Base-by-base conservation (phyloP, 2,797 vertebrate genomes). In the Mus spretus region DNA sequence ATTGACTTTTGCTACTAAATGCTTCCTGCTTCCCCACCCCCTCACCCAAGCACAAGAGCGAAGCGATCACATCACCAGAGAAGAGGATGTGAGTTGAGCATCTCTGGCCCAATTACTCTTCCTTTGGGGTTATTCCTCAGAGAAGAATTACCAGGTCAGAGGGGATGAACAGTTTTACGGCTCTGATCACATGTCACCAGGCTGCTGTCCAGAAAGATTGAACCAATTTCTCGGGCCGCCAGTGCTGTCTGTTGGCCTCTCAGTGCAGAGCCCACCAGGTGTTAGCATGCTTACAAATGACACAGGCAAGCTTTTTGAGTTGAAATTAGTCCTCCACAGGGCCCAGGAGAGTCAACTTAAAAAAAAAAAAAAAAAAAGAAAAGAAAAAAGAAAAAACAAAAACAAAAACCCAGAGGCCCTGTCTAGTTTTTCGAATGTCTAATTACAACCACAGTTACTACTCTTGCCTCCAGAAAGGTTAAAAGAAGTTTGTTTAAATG, bases 61-160 rank as follows among this genome's bases (percentile, higher is more conserved):
- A 20, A 47, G 67, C 57, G 8, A 34, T 67, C 26, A n/a, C 75
- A 11, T 90, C 95, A 77, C 94, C 92, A 70, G 15, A 57, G 75
- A 96, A n/a, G 84, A 86, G 50, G 61, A 8, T 86, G 83, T 37
- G 81, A 80, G 94, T 65, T 74, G 82, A 93, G 90, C 77, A 91
- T 96, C 93, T 91, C 92, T 37, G 40, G 31, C 80, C 75, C 96
- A 92, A 97, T 98, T 96, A 95, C 70, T 96, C 92, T 96, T 97
- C 91, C 97, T 94, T 93, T 59, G 83, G 80, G 79, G 55, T 93
- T 94, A 97, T 95, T 97, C 96, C 97, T 96, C 40, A 89, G 97
- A 95, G 97, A 89, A 81, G 86, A 96, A 97, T 97, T 97, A 97
- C 80, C 65, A 90, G 97, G 97, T 97, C 97, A 96, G 95, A 96